Evolutionary conservation across 2,113 vertebrate species (phyloP), one percentile per base, ranked within the genome.

Genomic region (Struthidea cinerea): DNA sequence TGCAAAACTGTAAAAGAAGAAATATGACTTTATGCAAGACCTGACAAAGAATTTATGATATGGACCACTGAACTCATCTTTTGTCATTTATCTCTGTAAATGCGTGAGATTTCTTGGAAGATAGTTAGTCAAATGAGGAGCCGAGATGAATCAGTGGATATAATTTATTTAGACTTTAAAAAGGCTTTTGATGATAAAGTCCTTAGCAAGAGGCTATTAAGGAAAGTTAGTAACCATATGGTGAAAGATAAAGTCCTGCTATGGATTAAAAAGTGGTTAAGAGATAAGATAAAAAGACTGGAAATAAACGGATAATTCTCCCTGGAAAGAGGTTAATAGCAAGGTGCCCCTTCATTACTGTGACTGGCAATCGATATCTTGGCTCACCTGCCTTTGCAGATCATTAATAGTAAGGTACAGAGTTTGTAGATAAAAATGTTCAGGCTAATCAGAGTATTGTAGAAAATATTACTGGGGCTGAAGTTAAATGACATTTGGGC

Each of bases 151-250:
- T 96, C 96, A 94, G 88, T 82, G 83, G 83, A 90, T 94, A 91
- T 93, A 96, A 96, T 96, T 96, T 96, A 96, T 96, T 96, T 95
- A 92, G 93, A 87, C 94, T 96, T 96, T 96, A 73, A 96, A 96
- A 97, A 93, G 88, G 93, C 93, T 97, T 97, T 97, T 97, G 96
- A 97, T 96, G 94, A 97, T 96, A 96, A 93, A 96, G 90, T 93
- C 88, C 94, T 97, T 95, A 94, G 83, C 90, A 94, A 95, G 92
- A 93, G 76, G 94, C 94, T 96, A 96, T 97, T 96, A 96, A 96
- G 92, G 92, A 97, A 97, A 94, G 93, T 97, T 95, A 94, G 92
- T 90, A 96, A 96, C 94, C 94, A 95, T 95, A 96, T 96, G 94
- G 94, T 93, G 90, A 93, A 95, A 96, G 96, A 96, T 95, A 97